Conservation (phyloP, 2,888 invertebrate species). For the Hyles lineata region DNA sequence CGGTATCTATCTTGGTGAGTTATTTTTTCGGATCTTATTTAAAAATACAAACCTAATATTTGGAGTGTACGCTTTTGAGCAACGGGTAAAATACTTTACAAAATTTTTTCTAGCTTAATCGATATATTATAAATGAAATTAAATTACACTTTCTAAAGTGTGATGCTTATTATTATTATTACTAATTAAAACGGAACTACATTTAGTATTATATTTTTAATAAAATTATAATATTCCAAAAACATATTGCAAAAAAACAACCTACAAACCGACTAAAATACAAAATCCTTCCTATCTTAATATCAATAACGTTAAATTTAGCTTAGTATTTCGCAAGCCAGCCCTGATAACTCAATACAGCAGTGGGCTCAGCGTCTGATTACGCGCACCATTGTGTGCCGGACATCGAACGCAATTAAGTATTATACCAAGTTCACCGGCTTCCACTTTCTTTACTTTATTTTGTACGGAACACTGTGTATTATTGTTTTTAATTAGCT, state of each 20-base stretch:
- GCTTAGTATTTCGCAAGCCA: slow-evolving; percentile 32
- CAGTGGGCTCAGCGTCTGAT: slow-evolving; percentile 67
- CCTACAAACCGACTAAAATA: neutral
- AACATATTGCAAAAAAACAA: neutral
- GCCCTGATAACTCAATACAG: slow-evolving; percentile 58
- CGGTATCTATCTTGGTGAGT: neutral
- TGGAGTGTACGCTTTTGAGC: too few species aligned
- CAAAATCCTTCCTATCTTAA: neutral
- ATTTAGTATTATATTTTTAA: too few species aligned
- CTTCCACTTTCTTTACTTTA: slow-evolving; percentile 43
- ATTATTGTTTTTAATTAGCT: slow-evolving; percentile 17
- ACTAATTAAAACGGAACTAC: too few species aligned
- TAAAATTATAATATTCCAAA: too few species aligned
- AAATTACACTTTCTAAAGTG: too few species aligned
- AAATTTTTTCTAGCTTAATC: too few species aligned
- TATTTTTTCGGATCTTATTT: neutral
- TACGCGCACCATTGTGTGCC: slow-evolving; percentile 71
- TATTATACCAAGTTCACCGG: slow-evolving; percentile 67
- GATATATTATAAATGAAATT: neutral
- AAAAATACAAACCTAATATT: too few species aligned
- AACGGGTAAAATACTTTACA: too few species aligned
- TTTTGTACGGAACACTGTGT: slow-evolving; percentile 35
- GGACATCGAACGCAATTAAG: slow-evolving; percentile 77
- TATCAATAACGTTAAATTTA: neutral
- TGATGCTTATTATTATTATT: too few species aligned